Evolutionary conservation across 2,113 vertebrate genomes (phyloP).

Genomic region (Orthonyx spaldingii): DNA sequence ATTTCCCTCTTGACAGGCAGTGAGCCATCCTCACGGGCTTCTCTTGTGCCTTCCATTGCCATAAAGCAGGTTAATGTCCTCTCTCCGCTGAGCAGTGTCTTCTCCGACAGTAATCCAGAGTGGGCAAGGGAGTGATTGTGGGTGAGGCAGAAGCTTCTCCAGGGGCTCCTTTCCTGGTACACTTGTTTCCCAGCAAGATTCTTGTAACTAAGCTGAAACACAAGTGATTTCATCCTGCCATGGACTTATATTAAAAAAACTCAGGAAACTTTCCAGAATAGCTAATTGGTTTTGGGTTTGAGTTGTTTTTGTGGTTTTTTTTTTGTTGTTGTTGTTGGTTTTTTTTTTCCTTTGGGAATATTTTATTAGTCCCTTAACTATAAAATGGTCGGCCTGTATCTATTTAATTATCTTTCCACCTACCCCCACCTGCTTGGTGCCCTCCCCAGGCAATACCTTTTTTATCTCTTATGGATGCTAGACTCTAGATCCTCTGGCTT

Average conservation of each 20-base stretch:
- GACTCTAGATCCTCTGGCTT: not conserved
- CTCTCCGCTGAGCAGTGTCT: not conserved
- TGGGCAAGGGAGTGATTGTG: not conserved
- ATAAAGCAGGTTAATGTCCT: not conserved
- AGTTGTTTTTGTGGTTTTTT: not conserved
- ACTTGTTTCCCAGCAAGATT: not conserved
- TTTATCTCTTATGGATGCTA: not conserved
- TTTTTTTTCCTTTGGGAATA: not conserved
- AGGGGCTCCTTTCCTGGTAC: not conserved
- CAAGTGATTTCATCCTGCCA: not conserved
- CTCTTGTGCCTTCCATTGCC: not conserved
- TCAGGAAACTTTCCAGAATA: not conserved
- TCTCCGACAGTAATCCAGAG: not conserved
- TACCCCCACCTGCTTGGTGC: not conserved
- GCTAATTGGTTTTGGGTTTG: not conserved
- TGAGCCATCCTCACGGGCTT: not conserved
- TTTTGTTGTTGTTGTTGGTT: not conserved
- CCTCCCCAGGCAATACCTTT: not conserved
- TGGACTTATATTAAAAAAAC: not conserved
- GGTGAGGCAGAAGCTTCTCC: not conserved
- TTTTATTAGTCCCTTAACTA: not conserved
- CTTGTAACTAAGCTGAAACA: not conserved
- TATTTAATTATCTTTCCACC: not conserved
- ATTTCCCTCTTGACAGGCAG: not conserved
- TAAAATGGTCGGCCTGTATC: not conserved